Evolutionary conservation across 1,140 invertebrate genomes (phyloP).

Genomic region (Babylonia areolata): DNA sequence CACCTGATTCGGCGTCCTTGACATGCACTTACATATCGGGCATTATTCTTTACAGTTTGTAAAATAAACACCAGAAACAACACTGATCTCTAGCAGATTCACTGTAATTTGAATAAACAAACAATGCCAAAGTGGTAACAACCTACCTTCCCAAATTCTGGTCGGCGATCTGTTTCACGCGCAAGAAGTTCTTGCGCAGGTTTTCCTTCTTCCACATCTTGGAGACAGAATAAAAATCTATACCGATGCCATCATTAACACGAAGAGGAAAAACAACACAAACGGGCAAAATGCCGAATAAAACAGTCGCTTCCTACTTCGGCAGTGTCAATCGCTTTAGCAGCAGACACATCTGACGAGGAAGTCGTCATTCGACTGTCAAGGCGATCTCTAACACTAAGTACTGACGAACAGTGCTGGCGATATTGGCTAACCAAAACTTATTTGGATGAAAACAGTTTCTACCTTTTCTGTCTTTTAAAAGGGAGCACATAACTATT

Average conservation of each 20-base stretch:
- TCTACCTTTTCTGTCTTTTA: no score
- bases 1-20: no score
- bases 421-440: background rate
- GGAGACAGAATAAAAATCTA: background rate
- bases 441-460: background rate
- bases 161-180: conserved; percentile 91
- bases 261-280: background rate
- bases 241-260: background rate
- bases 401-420: background rate
- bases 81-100: no score
- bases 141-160: conserved; percentile 90
- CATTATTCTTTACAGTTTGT: no score
- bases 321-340: background rate
- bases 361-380: conserved; percentile 30
- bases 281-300: background rate
- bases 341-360: conserved; percentile 29
- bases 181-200: conserved; percentile 88
- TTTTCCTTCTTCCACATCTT: conserved; percentile 73
- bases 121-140: no score
- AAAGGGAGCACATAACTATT: no score
- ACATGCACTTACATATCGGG: no score
- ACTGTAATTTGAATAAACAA: no score
- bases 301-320: background rate
- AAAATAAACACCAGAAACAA: no score
- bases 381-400: background rate